A percentile compares a stretch with the other conserved stretches of the same genome.
phyloP scores from a whole-genome alignment of 2,797 vertebrate genomes.

The Coregonus ussuriensis region DNA sequence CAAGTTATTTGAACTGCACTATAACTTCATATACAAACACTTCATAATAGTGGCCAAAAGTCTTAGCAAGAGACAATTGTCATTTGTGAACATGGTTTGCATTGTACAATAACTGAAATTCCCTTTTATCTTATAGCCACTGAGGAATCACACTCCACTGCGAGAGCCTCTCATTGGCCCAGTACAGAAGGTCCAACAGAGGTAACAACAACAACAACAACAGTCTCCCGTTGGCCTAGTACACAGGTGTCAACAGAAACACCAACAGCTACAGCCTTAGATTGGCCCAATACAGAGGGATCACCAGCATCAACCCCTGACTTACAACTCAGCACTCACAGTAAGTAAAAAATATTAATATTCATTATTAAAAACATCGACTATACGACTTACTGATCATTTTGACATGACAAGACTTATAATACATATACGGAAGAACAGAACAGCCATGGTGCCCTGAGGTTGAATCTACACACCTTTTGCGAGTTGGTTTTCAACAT shows the following conservation, averaged over 20 bases:
- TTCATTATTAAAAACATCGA: no score
- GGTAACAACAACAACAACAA: constrained; percentile 12
- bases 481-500: background rate
- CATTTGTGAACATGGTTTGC: no score
- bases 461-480: background rate
- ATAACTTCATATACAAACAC: no score
- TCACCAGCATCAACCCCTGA: constrained; percentile 21
- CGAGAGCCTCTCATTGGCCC: constrained; percentile 10
- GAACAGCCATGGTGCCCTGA: background rate
- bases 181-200: constrained; percentile 11
- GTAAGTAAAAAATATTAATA: constrained; percentile 47
- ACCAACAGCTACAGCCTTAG: constrained; percentile 10
- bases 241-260: constrained; percentile 17
- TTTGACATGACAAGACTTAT: no score
- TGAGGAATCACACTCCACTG: background rate
- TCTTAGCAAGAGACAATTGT: no score
- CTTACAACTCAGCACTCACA: constrained; percentile 29
- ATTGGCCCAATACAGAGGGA: constrained; percentile 9
- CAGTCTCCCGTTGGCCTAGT: no score
- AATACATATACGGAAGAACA: no score
- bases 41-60: no score
- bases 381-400: no score
- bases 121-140: constrained; percentile 38
- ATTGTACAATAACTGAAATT: background rate
- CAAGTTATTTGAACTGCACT: no score